Evolutionary conservation across 2,797 vertebrate species (phyloP).

Genomic region (Ammospiza maritima): DNA sequence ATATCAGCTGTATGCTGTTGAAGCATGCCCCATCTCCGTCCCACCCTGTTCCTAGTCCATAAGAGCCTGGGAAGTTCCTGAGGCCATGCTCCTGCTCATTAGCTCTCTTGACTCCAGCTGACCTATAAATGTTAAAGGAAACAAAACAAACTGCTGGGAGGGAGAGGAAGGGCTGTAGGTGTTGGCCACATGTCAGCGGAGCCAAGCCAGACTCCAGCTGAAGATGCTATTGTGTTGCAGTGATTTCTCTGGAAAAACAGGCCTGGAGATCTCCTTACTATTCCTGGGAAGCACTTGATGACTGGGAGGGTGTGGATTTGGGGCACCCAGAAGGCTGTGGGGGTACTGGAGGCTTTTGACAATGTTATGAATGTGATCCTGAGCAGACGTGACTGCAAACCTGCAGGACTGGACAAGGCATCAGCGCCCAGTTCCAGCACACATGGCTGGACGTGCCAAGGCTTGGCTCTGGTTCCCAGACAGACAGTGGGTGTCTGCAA

Average conservation of each 20-base stretch:
- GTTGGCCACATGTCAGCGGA: background rate
- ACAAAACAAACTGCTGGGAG: background rate
- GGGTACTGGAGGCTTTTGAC: background rate
- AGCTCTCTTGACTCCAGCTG: constrained; percentile 17
- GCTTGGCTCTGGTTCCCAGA: rapidly evolving
- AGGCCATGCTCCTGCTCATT: background rate
- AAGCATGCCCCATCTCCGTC: background rate
- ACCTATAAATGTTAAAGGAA: constrained; percentile 25
- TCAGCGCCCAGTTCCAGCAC: background rate
- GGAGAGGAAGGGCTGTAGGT: constrained; percentile 31
- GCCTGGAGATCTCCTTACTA: background rate
- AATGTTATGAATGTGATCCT: background rate
- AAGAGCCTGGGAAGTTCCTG: background rate
- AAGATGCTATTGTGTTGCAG: constrained; percentile 24
- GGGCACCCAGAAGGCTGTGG: background rate
- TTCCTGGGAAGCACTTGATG: background rate
- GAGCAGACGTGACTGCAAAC: background rate
- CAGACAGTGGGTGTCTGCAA: background rate
- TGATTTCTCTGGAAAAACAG: constrained; percentile 41
- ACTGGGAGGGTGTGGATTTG: background rate
- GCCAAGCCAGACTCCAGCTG: background rate
- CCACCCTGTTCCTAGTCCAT: background rate
- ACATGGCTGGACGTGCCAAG: background rate
- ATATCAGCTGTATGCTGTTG: background rate
- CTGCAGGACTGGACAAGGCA: rapidly evolving